Percentiles rank a stretch among this genome's conserved stretches.
Conservation (phyloP, 1,140 invertebrate genomes). For the Calliopsis andreniformis region DNA sequence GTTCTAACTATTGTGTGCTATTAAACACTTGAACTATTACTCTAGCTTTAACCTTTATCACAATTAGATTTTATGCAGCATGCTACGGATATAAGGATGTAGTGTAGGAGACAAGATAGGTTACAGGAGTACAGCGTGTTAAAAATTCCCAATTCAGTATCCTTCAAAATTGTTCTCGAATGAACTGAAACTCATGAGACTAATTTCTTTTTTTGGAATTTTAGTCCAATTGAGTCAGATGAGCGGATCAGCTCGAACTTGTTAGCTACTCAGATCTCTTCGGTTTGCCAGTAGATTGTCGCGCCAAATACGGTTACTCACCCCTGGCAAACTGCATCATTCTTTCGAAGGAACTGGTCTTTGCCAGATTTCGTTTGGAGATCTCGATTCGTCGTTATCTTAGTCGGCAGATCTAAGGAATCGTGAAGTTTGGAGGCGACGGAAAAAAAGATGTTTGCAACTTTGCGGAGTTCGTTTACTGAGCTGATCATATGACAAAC, state of each 20-base stretch:
- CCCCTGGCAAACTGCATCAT: conserved; percentile 35
- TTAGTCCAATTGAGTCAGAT: background rate
- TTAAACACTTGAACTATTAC: too few relatives aligned
- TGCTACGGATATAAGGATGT: too few relatives aligned
- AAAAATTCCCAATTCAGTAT: too few relatives aligned
- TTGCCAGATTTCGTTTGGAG: conserved; percentile 56
- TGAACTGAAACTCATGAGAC: background rate
- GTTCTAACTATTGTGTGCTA: too few relatives aligned
- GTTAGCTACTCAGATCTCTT: conserved; percentile 11
- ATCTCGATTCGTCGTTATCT: conserved; percentile 60
- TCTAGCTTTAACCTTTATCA: too few relatives aligned
- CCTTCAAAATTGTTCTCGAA: background rate
- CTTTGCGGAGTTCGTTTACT: conserved; percentile 30
- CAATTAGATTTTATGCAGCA: too few relatives aligned
- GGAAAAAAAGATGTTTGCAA: conserved; percentile 16
- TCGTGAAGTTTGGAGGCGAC: background rate
- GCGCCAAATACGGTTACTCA: conserved; percentile 66
- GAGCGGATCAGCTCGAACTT: conserved; percentile 8
- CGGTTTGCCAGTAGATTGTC: background rate
- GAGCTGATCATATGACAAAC: conserved; percentile 52
- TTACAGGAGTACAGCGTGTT: too few relatives aligned
- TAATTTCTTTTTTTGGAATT: background rate
- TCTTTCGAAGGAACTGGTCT: conserved; percentile 40
- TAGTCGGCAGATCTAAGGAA: conserved; percentile 59
- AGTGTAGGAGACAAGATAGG: too few relatives aligned